Percentiles rank a stretch among this genome's conserved stretches.
Evolutionary conservation across 2,113 vertebrate species (phyloP).

Genomic region (Etia nguti): DNA sequence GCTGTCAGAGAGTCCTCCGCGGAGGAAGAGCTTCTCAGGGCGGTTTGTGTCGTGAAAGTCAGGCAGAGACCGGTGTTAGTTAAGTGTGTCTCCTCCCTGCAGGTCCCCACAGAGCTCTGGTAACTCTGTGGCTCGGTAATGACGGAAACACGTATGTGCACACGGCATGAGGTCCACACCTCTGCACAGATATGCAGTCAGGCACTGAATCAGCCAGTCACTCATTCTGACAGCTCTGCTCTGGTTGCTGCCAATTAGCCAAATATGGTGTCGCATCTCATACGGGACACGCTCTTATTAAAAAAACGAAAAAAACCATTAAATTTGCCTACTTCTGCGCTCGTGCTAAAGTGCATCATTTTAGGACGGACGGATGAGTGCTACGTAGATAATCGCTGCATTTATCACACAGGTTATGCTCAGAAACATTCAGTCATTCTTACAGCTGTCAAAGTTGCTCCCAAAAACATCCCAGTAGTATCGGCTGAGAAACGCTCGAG

Average conservation of each 20-base stretch:
- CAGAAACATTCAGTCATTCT: not conserved
- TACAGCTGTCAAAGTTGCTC: not conserved
- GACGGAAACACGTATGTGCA: not conserved
- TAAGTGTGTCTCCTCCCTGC: slow-evolving; percentile 11
- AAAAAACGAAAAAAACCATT: not conserved
- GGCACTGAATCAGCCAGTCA: not conserved
- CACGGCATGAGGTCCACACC: not conserved
- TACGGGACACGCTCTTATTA: not conserved
- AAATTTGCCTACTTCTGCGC: not conserved
- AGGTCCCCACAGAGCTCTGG: not conserved
- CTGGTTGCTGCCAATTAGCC: not conserved
- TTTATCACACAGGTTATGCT: not conserved
- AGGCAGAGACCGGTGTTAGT: slow-evolving; percentile 15
- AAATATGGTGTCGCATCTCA: not conserved
- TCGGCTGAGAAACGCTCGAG: not conserved
- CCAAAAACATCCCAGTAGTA: not conserved
- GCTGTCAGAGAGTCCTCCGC: not conserved
- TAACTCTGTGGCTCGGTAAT: slow-evolving; percentile 7
- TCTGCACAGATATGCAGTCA: not conserved
- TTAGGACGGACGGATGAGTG: not conserved
- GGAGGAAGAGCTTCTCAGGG: not conserved
- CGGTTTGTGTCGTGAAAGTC: not conserved
- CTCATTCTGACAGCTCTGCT: slow-evolving; percentile 5
- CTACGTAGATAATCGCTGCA: not conserved
- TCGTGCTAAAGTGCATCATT: not conserved